Evolutionary conservation across 2,888 invertebrate genomes (phyloP), one percentile per base, ranked within the genome.

Genomic region (Griposia aprilina): DNA sequence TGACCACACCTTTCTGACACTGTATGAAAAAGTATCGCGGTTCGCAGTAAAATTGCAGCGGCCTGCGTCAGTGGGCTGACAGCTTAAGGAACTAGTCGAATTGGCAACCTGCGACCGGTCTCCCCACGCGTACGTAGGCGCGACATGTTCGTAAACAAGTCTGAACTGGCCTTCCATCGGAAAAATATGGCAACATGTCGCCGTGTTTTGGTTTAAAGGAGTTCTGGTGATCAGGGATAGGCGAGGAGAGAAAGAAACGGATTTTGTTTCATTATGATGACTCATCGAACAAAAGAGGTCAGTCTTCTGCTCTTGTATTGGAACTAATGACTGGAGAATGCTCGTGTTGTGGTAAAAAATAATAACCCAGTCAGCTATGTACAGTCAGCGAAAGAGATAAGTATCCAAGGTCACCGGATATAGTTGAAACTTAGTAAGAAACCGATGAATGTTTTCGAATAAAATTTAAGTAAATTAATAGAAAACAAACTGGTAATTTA

Each of bases 21-120:
- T n/a, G 15, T 59, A 59, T 17, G 30, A 20, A 36, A 20, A 76
- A 15, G 15, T 45, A 23, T 45, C 10, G 62, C 23, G 0, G 10
- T 55, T 26, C 23, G 4, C 1, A n/a, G 36, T 15, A 0, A 81
- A n/a, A 41, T 26, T 7, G 5, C 26, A 50, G 30, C 15, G 17
- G 50, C 13, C 17, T 52, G 6, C 23, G 26, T 52, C 52, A 66
- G 59, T 82, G 82, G 66, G 52, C 59, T 60, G 36, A 74, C 52
- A 82, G 45, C 75, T 20, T 76, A 80, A 80, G 76, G 76, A 50
- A 30, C 80, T 67, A 80, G 67, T 80, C 78, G 76, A 87, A 89
- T 87, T 73, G 59, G 79, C 87, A 90, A 90, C 90, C 90, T 90
- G 90, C 84, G 75, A 88, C 90, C 84, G 78, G 90, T 90, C 80